Base-by-base conservation (phyloP, 2,888 invertebrate species). In the Cryptophagus acutangulus region DNA sequence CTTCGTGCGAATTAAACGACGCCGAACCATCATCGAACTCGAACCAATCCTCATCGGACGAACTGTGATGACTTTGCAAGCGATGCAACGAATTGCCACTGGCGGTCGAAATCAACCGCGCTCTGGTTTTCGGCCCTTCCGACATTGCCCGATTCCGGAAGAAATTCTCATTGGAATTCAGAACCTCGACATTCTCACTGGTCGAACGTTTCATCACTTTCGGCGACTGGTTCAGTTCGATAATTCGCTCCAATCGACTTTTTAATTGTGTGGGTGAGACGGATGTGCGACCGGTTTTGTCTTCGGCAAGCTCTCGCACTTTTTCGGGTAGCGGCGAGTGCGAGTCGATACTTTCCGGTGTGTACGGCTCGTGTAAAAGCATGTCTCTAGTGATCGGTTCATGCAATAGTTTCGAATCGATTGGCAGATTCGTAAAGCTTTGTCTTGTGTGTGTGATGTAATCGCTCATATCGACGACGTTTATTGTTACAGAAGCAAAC, bases 321-420 rank as follows among this genome's bases (percentile, higher is more conserved):
- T 70, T 59, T 46, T 73, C 78, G 0, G 76, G 73, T 45, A 74
- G 74, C 0, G 87, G 86, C 30, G 84, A 82, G 55, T 79, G 84
- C 14, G 86, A 85, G 57, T 87, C 87, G 48, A 80, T 74, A 64
- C 85, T 86, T 58, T 87, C 87, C n/a, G 87, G 87, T 0, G 87
- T 87, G 56, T 87, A 87, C 0, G 87, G 87, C 54, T 85, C 85
- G 57, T 79, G 69, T 58, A 57, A 52, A 20, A 69, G 54, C 68
- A 66, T 68, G 40, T 65, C 67, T 49, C 70, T 70, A 54, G 72
- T 65, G 48, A 73, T 69, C 45, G 66, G 69, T 54, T 75, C 74
- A 69, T 75, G 75, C 71, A 76, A 67, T 49, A 74, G 63, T 58
- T 71, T 70, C 30, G 60, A 60, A 55, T 70, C 68, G 51, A 70